A percentile compares a stretch with the other conserved stretches of the same genome.
Evolutionary conservation across 2,113 vertebrate species (phyloP).

Genomic region (Tapirus terrestris): DNA sequence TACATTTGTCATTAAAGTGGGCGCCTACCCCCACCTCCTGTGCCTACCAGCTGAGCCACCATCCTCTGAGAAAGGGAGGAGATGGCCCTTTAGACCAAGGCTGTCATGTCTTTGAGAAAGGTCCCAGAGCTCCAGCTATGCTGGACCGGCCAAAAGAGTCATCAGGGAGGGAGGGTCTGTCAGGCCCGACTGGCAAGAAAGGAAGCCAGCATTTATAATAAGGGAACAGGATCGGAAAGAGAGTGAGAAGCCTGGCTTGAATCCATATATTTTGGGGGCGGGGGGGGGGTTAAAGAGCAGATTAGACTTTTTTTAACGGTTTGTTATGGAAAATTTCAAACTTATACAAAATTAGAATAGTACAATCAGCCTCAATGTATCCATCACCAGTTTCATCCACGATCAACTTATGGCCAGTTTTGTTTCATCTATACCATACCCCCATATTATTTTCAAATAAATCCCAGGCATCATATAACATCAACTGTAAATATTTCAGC

Average conservation of each 20-base stretch:
- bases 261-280: no score
- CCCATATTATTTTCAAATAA: neutral
- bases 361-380: neutral
- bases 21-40: neutral
- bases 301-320: neutral
- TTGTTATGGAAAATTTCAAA: neutral
- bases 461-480: neutral
- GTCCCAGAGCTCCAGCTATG: rapidly evolving
- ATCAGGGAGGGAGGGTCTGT: neutral
- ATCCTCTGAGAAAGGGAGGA: neutral
- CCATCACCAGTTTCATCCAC: neutral
- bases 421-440: neutral
- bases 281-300: neutral
- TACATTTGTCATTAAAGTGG: neutral
- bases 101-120: neutral
- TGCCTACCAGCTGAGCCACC: neutral
- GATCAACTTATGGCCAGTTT: neutral
- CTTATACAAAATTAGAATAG: neutral
- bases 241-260: neutral
- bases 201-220: neutral
- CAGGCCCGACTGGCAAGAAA: neutral
- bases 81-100: neutral
- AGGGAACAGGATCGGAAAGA: neutral
- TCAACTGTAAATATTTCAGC: neutral
- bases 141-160: neutral